Conservation (phyloP, 2,888 invertebrate species). For the Napeogenes sylphis region DNA sequence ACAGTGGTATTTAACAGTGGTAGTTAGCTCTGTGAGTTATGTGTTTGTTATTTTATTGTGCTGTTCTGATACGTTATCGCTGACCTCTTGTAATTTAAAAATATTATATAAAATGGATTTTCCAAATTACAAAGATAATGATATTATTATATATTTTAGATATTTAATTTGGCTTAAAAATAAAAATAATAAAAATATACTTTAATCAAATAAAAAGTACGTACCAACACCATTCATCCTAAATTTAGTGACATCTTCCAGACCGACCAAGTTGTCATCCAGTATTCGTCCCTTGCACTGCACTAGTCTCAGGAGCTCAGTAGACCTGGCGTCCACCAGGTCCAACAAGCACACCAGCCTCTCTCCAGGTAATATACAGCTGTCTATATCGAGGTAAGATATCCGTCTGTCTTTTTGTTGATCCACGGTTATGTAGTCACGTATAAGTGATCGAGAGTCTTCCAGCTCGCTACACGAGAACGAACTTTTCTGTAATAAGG, state of each 20-base stretch:
- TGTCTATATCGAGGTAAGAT: background rate
- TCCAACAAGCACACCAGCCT: background rate
- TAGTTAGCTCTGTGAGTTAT: no score
- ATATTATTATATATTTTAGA: background rate
- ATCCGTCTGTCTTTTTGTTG: background rate
- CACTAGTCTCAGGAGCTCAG: background rate
- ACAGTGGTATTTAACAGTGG: no score
- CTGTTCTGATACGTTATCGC: no score
- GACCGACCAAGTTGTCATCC: background rate
- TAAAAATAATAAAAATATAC: background rate
- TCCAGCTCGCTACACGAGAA: conserved; percentile 10
- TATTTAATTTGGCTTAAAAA: background rate
- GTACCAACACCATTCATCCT: background rate
- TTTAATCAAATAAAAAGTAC: background rate
- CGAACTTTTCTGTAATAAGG: conserved; percentile 5
- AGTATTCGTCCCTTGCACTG: background rate
- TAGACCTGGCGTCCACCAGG: background rate
- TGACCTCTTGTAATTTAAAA: no score
- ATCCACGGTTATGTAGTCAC: background rate
- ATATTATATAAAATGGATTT: background rate
- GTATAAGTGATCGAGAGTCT: background rate
- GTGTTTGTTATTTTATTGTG: no score
- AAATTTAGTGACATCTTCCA: background rate
- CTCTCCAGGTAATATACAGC: conserved; percentile 11
- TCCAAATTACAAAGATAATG: background rate